Base-by-base conservation (phyloP, 2,888 invertebrate species). In the Amphipoea lucens region DNA sequence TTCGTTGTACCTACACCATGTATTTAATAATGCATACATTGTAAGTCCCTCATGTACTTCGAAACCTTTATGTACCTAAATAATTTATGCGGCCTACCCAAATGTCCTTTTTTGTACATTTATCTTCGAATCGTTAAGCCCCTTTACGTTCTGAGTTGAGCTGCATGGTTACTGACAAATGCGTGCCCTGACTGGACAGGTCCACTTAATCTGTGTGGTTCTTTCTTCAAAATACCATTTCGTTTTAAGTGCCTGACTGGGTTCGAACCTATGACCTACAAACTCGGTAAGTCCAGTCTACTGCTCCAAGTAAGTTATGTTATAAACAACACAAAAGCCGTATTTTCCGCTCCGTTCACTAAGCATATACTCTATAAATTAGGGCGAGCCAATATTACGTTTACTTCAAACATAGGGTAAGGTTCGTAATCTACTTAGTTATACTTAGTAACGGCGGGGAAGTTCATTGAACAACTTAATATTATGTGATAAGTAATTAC, bases 381-480 rank as follows among this genome's bases (percentile, higher is more conserved):
- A 76, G 54, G 60, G 36, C 36, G 63, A 63, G n/a, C 40, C 68
- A 40, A 40, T 76, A 73, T 76, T 29, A 69, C 69, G 62, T 76
- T 82, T n/a, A 63, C 68, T 40, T 45, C 68, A 76, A 68, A 82
- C 76, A 69, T 57, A 57, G 51, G 45, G 20, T 36, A 65, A 54
- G 62, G n/a, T 62, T 76, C 42, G 83, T 76, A 76, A 82, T 80
- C 62, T 40, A 82, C 62, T 80, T 80, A 82, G 29, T 57, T 66
- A n/a, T 62, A 74, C 79, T 83, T 72, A 79, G 68, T 20, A 84
- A 48, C 62, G 9, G 29, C 67, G 54, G 57, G 12, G 48, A 48
- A 57, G 68, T 83, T 83, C 63, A 72, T 78, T 77, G 71, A 83
- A 68, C 72, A 77, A 76, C 71, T 54, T 76, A 72, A 65, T 79